Conservation (phyloP, 2,888 invertebrate genomes). For the Plutella xylostella region DNA sequence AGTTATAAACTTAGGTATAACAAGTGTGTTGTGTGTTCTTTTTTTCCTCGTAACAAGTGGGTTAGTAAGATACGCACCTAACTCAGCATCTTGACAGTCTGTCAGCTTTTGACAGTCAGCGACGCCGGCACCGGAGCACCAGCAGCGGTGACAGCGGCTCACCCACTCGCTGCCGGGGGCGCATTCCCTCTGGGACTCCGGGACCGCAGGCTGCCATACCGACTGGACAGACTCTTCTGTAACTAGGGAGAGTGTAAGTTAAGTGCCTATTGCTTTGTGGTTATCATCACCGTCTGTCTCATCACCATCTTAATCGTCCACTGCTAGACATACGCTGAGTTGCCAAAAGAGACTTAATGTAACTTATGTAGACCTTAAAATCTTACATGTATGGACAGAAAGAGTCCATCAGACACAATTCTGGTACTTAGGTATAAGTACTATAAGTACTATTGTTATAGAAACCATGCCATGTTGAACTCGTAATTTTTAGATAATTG, state of each 20-base stretch:
- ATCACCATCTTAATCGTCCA: neutral
- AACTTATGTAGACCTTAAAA: neutral
- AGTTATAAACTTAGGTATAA: no score
- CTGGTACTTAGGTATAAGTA: no score
- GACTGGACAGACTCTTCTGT: neutral
- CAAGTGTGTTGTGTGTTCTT: neutral
- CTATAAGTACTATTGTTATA: no score
- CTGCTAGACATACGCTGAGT: neutral
- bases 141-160: slow-evolving; percentile 40
- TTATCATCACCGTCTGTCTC: neutral
- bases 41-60: neutral
- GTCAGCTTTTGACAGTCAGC: slow-evolving; percentile 25
- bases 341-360: neutral
- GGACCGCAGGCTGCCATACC: neutral
- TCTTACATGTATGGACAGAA: no score
- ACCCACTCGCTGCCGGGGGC: slow-evolving; percentile 39
- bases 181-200: slow-evolving; percentile 35
- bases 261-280: neutral
- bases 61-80: neutral
- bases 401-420: no score
- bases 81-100: neutral
- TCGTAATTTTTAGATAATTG: no score
- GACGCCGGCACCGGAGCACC: slow-evolving; percentile 31
- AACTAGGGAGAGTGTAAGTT: neutral
- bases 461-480: no score